Base-by-base conservation (phyloP, 2,888 invertebrate species). In the Epirrhoe tristata region DNA sequence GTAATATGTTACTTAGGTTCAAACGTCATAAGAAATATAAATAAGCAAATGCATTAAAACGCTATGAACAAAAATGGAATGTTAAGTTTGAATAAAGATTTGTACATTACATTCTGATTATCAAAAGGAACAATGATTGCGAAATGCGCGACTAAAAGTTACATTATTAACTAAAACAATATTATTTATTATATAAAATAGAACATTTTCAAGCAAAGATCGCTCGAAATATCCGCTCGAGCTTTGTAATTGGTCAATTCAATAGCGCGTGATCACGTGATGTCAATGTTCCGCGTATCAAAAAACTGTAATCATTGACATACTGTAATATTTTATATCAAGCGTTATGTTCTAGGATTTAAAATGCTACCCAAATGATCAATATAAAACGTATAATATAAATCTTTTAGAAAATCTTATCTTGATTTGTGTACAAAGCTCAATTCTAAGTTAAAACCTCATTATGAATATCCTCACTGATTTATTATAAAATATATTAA, bases 71-170 rank as follows among this genome's bases (percentile, higher is more conserved):
- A 66, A 66, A 64, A 58, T 62, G 67, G 68, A 74, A 70, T 87
- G 91, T 91, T 90, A 90, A 88, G 89, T 90, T 82, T 71, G 76
- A 69, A 80, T 83, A 77, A 77, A 80, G 80, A 77, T 57, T 63
- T 53, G 36, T 61, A 63, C 53, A 50, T 64, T 39, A 70, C 66
- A 79, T 77, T 81, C 80, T 83, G 80, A 80, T 75, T 74, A 78
- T 74, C 74, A 77, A 80, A 82, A 84, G 85, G 86, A 85, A 81
- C 77, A 77, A 75, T 76, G 70, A 64, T 58, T 65, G 68, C 68
- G 78, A 82, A 81, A 81, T 81, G 77, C 80, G 78, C 69, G 61
- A 77, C 76, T 71, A 71, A 72, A 70, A 62, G 61, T 53, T 69
- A 76, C 65, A 72, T 62, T 10, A 34, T 50, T 4, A 57, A 32